Conservation (phyloP, 2,888 invertebrate genomes). For the Phortica magna region DNA sequence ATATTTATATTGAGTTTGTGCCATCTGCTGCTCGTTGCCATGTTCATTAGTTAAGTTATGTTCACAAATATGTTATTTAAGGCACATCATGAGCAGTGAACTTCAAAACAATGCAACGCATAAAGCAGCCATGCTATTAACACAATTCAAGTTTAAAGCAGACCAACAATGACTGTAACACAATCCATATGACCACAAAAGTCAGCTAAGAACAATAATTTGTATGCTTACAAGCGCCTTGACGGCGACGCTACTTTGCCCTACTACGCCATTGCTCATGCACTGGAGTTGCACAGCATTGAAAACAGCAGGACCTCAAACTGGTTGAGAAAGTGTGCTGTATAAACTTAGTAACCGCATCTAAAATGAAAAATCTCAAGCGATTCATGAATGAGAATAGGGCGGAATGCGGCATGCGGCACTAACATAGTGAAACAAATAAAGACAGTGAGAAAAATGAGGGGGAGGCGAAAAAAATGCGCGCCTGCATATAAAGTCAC, state of each 20-base stretch:
- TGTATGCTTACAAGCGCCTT: constrained; percentile 11
- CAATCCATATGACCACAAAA: constrained; percentile 19
- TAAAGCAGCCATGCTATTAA: not conserved
- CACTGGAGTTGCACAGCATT: constrained; percentile 46
- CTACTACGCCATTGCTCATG: constrained; percentile 20
- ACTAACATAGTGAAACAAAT: not conserved
- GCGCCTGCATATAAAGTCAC: constrained; percentile 20
- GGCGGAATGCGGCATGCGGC: not conserved
- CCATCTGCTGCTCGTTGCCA: no score
- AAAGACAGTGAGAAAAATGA: not conserved
- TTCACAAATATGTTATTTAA: no score
- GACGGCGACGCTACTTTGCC: not conserved
- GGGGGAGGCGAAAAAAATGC: not conserved
- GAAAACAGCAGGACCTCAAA: constrained; percentile 31
- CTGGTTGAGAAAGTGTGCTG: constrained; percentile 21
- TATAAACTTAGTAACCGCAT: constrained; percentile 56
- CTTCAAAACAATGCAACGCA: no score
- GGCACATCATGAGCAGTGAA: no score
- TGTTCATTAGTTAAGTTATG: no score
- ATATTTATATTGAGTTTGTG: no score
- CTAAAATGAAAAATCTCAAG: constrained; percentile 70
- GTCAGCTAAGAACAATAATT: constrained; percentile 27
- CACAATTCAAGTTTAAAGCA: not conserved
- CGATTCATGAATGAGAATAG: constrained; percentile 41
- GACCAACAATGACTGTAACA: not conserved